Evolutionary conservation across 2,888 invertebrate genomes (phyloP).

Genomic region (Ceriagrion tenellum): DNA sequence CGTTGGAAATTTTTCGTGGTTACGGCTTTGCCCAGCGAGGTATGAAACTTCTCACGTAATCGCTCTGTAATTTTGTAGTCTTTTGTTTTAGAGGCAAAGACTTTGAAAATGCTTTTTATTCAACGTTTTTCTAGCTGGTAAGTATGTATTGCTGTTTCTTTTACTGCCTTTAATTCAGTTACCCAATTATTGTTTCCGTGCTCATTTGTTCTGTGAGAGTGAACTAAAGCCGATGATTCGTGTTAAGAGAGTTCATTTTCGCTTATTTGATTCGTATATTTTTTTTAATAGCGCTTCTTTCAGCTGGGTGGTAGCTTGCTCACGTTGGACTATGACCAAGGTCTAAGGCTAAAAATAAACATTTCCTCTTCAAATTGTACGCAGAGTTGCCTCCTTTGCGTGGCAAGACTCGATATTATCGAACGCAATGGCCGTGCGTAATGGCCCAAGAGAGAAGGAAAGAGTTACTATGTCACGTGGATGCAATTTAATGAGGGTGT

Average conservation of each 20-base stretch:
- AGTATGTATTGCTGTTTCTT: not conserved
- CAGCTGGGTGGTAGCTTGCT: not conserved
- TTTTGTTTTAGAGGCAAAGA: not conserved
- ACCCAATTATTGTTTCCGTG: not conserved
- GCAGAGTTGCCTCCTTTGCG: not conserved
- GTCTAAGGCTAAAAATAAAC: conserved; percentile 37
- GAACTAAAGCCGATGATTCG: not conserved
- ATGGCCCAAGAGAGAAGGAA: not conserved
- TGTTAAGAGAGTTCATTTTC: not conserved
- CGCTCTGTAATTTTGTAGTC: not conserved
- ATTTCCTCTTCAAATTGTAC: not conserved
- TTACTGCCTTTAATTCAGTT: not conserved
- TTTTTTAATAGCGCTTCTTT: not conserved
- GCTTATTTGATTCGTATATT: not conserved
- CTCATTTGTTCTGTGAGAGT: not conserved
- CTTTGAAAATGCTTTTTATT: not conserved
- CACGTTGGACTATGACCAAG: conserved; percentile 34
- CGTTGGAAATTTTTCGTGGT: not conserved
- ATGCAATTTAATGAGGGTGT: too few species aligned
- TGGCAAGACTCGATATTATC: not conserved
- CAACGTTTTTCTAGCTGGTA: not conserved
- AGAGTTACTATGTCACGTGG: too few species aligned
- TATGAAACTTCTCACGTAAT: not conserved
- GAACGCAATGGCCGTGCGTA: not conserved
- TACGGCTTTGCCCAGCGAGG: not conserved